These are phyloP conservation scores for Melanotaenia trifasciata DNA, from an alignment of 2,797 vertebrate genomes.

Conservation along the genomic window DNA sequence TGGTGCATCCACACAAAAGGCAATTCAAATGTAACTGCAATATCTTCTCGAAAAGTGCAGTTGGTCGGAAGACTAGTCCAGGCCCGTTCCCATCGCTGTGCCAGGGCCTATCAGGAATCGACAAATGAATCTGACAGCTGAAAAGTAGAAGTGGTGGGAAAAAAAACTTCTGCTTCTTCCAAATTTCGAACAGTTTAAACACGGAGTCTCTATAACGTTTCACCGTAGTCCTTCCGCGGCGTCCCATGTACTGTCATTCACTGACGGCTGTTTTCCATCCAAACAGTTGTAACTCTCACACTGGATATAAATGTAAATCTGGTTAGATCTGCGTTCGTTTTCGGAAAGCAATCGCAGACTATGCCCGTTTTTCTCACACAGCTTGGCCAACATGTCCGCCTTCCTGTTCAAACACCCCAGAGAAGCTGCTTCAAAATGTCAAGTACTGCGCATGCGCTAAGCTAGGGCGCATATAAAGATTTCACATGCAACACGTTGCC, in stretches of 20 bases:
- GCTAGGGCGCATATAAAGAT: slow-evolving; percentile 38
- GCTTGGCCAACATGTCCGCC: slow-evolving; percentile 93
- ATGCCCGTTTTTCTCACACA: slow-evolving; percentile 82
- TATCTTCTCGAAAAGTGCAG: slow-evolving; percentile 44
- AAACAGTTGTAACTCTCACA: slow-evolving; percentile 9
- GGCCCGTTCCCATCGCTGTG: slow-evolving; percentile 64
- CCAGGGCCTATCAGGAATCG: slow-evolving; percentile 67
- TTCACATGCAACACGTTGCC: slow-evolving; percentile 63
- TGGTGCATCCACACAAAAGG: slow-evolving; percentile 73
- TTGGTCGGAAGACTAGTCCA: slow-evolving; percentile 61
- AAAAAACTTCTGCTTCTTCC: slow-evolving; percentile 85
- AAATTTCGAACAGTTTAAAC: slow-evolving; percentile 78
- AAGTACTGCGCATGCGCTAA: slow-evolving; percentile 81
- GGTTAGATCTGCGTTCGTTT: slow-evolving; percentile 57
- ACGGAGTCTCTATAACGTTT: slow-evolving; percentile 63
- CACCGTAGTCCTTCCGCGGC: slow-evolving; percentile 51
- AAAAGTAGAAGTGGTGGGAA: slow-evolving; percentile 83
- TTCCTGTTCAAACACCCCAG: slow-evolving; percentile 92
- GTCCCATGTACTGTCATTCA: slow-evolving; percentile 49
- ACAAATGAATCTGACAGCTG: slow-evolving; percentile 85
- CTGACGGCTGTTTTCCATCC: slow-evolving; percentile 24
- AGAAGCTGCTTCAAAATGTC: slow-evolving; percentile 81
- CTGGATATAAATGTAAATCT: slow-evolving; percentile 15
- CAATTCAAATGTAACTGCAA: slow-evolving; percentile 60
- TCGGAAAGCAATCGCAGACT: slow-evolving; percentile 70